A percentile compares a stretch with the other conserved stretches of the same genome.
Conservation (phyloP, 2,888 invertebrate genomes). For the Polyommatus icarus region DNA sequence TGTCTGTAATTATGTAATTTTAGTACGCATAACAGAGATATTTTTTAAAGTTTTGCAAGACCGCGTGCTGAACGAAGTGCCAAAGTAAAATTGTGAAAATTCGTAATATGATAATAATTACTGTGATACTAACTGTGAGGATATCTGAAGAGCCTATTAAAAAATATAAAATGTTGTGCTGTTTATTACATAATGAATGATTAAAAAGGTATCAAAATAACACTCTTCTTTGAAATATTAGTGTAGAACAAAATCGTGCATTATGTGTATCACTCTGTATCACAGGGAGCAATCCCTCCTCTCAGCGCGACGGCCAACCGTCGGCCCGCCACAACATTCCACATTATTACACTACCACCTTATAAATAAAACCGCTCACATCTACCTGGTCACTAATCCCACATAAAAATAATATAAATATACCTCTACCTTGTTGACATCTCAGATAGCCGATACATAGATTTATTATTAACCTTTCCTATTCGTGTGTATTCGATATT, state of each 20-base stretch:
- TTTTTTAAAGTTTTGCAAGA: too few relatives aligned
- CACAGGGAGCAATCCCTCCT: slow-evolving; percentile 47
- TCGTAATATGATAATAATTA: too few relatives aligned
- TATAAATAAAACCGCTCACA: slow-evolving; percentile 72
- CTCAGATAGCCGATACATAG: slow-evolving; percentile 49
- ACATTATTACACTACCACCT: slow-evolving; percentile 67
- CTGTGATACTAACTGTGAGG: too few relatives aligned
- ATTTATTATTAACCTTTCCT: slow-evolving; percentile 37
- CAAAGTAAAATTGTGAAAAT: too few relatives aligned
- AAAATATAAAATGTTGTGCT: too few relatives aligned
- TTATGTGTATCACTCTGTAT: slow-evolving; percentile 53
- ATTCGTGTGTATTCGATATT: slow-evolving; percentile 30
- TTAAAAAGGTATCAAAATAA: background rate
- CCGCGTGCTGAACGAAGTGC: too few relatives aligned
- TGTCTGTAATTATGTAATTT: too few relatives aligned
- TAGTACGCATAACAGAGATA: too few relatives aligned
- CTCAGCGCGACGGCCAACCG: slow-evolving; percentile 51
- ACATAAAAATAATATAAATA: slow-evolving; percentile 52
- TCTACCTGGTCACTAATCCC: slow-evolving; percentile 65
- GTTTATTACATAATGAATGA: too few relatives aligned
- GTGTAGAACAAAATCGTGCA: background rate
- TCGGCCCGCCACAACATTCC: slow-evolving; percentile 64
- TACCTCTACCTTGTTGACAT: slow-evolving; percentile 64
- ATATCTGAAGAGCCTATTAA: too few relatives aligned
- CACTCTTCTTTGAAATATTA: background rate